These are phyloP conservation scores for Papilio gigon DNA, from an alignment of 2,888 invertebrate species.

Conservation along the genomic window DNA sequence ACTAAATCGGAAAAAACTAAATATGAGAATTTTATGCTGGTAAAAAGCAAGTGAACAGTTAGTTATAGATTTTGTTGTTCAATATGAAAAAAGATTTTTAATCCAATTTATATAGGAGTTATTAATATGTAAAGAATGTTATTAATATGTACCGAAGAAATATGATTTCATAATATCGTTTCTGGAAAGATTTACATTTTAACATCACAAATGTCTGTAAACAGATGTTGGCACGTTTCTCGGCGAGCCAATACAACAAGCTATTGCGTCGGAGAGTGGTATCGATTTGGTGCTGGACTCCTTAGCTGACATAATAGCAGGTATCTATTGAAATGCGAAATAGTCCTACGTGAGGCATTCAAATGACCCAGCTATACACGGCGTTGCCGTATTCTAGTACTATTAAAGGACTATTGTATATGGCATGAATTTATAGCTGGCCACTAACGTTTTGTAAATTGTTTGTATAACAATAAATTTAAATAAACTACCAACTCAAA, in stretches of 20 bases:
- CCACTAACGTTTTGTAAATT: neutral
- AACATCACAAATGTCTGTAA: conserved; percentile 44
- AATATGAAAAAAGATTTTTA: too few species aligned
- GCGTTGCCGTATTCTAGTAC: conserved; percentile 4
- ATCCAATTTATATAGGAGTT: too few species aligned
- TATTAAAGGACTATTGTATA: conserved; percentile 11
- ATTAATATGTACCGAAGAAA: too few species aligned
- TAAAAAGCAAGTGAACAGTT: too few species aligned
- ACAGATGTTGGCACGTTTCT: conserved; percentile 88
- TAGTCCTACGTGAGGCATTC: conserved; percentile 5
- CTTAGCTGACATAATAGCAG: conserved; percentile 86
- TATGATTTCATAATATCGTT: too few species aligned
- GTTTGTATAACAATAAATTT: neutral
- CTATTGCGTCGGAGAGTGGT: conserved; percentile 88
- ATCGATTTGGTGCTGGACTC: conserved; percentile 88
- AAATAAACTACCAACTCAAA: too few species aligned
- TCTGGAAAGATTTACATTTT: neutral
- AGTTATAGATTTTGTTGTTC: too few species aligned
- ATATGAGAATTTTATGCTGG: too few species aligned
- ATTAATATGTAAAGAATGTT: too few species aligned
- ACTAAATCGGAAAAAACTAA: too few species aligned
- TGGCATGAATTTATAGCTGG: conserved; percentile 1
- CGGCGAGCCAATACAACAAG: conserved; percentile 89
- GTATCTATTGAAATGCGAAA: conserved; percentile 66
- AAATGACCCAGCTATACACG: neutral